Evolutionary conservation across 2,797 vertebrate genomes (phyloP).

Genomic region (Tapirus indicus): DNA sequence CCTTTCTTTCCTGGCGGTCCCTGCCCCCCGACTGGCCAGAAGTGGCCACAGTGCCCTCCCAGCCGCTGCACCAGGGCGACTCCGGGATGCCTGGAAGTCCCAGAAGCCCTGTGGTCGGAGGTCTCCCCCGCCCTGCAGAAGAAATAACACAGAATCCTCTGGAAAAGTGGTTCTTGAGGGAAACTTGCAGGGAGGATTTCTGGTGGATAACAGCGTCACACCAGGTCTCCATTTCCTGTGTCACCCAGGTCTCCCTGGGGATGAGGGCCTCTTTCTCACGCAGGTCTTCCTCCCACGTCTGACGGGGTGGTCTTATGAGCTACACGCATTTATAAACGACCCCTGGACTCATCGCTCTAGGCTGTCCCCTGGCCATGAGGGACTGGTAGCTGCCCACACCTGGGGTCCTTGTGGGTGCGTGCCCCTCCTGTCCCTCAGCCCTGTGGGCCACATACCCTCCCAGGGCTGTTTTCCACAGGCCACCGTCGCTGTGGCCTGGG

Average conservation of each 20-base stretch:
- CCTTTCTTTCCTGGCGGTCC: not conserved
- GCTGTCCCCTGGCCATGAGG: not conserved
- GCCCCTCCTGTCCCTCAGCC: not conserved
- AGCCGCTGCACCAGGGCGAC: too few relatives aligned
- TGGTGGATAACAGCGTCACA: not conserved
- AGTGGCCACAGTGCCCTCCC: not conserved
- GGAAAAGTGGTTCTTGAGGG: not conserved
- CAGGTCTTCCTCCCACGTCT: not conserved
- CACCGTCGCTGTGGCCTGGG: not conserved
- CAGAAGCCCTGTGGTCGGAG: not conserved
- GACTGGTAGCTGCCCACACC: too few relatives aligned
- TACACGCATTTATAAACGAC: accelerated
- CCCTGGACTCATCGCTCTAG: too few relatives aligned
- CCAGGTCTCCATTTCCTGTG: not conserved
- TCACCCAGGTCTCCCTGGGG: not conserved
- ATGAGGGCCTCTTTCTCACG: too few relatives aligned
- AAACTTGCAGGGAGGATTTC: not conserved
- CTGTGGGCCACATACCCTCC: too few relatives aligned
- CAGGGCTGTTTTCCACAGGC: not conserved
- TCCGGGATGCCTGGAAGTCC: not conserved
- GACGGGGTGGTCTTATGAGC: not conserved
- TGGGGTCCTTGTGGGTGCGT: accelerated
- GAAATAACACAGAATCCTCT: too few relatives aligned
- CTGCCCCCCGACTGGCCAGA: not conserved
- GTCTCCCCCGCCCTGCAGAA: too few relatives aligned